Percentiles rank a stretch among this genome's conserved stretches.
These are phyloP conservation scores for Agraylea sexmaculata DNA, from an alignment of 1,140 invertebrate species.

Conservation along the genomic window DNA sequence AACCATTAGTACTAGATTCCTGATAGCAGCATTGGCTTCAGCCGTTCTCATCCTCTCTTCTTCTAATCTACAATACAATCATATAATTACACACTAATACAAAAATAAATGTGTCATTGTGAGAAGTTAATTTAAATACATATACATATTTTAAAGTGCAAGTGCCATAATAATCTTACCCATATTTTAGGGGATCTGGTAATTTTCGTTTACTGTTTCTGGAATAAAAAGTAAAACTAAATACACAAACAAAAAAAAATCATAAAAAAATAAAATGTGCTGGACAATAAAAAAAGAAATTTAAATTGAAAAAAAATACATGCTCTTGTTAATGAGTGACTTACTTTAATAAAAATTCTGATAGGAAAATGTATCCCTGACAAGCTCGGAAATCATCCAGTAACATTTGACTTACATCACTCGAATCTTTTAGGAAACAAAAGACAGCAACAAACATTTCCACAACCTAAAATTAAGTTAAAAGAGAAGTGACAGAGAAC, in stretches of 20 bases:
- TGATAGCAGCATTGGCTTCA: conserved; percentile 77
- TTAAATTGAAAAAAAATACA: background rate
- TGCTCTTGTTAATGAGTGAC: conserved; percentile 20
- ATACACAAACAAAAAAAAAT: conserved; percentile 24
- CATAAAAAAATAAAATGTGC: conserved; percentile 8
- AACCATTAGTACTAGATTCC: conserved; percentile 86
- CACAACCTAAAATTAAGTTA: conserved; percentile 48
- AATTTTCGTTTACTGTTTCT: conserved; percentile 38
- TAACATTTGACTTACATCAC: conserved; percentile 86
- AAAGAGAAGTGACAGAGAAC: background rate
- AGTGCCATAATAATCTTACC: conserved; percentile 29
- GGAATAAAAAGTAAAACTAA: conserved; percentile 29
- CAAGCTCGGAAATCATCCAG: conserved; percentile 91
- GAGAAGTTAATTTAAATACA: conserved; percentile 10
- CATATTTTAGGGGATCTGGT: conserved; percentile 39
- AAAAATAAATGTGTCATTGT: conserved; percentile 5
- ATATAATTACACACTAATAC: conserved; percentile 10
- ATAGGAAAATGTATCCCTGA: conserved; percentile 90
- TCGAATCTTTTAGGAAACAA: conserved; percentile 97
- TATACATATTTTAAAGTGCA: conserved; percentile 5
- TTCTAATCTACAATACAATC: conserved; percentile 47
- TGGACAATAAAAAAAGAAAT: conserved; percentile 14
- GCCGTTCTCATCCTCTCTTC: conserved; percentile 56
- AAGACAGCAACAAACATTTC: conserved; percentile 98
- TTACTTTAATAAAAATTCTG: conserved; percentile 89